phyloP scores from a whole-genome alignment of 2,888 invertebrate genomes.

The Tortrix viridana region DNA sequence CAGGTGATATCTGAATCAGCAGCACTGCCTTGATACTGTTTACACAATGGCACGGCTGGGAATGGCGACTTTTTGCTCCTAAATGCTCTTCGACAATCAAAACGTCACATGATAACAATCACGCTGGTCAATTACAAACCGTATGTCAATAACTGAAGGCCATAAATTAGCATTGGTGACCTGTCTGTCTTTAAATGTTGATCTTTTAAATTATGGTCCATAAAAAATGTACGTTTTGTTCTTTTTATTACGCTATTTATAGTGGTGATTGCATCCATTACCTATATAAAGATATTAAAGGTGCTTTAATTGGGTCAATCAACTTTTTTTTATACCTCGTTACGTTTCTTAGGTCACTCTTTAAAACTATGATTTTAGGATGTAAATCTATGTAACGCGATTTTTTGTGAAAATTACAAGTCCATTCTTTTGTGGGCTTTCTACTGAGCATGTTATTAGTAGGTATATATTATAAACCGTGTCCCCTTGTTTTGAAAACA shows the following conservation, averaged over 20 bases:
- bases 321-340: no score
- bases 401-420: no score
- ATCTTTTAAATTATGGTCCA: constrained; percentile 26
- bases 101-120: constrained; percentile 17
- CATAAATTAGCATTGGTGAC: constrained; percentile 16
- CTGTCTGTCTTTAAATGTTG: constrained; percentile 23
- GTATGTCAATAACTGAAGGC: constrained; percentile 12
- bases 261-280: constrained; percentile 12
- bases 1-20: constrained; percentile 45
- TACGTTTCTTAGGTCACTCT: no score
- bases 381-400: no score
- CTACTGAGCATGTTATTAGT: no score
- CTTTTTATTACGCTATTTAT: constrained; percentile 12
- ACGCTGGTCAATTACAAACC: constrained; percentile 15
- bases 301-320: no score
- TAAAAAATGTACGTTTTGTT: constrained; percentile 34
- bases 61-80: constrained; percentile 36
- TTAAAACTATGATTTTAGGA: no score
- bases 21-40: constrained; percentile 47
- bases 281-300: neutral
- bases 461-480: no score
- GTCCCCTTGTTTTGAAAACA: no score
- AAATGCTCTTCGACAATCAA: constrained; percentile 21
- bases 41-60: constrained; percentile 48
- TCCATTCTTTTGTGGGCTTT: no score